Evolutionary conservation across 2,113 vertebrate genomes (phyloP), one percentile per base, ranked within the genome.

Genomic region (Chinchilla lanigera): DNA sequence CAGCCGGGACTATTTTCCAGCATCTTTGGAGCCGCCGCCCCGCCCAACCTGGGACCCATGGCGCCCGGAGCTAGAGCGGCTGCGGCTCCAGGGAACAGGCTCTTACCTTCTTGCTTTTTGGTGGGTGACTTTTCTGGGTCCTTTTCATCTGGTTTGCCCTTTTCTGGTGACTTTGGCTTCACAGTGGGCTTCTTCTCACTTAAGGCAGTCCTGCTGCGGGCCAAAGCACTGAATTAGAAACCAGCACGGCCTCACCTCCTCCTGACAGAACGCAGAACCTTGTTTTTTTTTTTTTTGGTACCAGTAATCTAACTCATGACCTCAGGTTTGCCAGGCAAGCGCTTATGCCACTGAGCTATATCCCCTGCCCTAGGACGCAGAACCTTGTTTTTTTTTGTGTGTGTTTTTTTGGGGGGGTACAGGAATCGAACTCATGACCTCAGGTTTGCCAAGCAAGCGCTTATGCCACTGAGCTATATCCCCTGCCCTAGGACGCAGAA

Each of bases 131-230:
- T 99, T 77, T 99, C 99, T 3, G 99, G 98, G 96, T 99, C 99
- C 97, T 99, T 99, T 89, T 99, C 99, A 1, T 99, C 99, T 44
- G 99, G 99, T 94, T 99, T 99, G 91, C 99, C 98, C 98, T 99
- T 99, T 97, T 99, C 99, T 4, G 99, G 99, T 95, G 99, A 99
- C 96, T 99, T 99, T 7, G 99, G 99, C 95, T 99, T 99, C 83
- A 99, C 99, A 0, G 99, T 99, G 0, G 99, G 99, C 94, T 99
- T 99, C 98, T 99, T 99, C 98, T 99, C 99, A 98, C 99, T 99
- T 97, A 99, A 97, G 54, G 99, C 99, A 44, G 99, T 99, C 98
- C 99, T 99, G 98, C 96, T 98, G 54, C n/a, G 78, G 86, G 86
- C 89, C 61, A 93, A 90, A 92, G 0, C n/a, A 52, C 6, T 16